Evolutionary conservation across 1,140 invertebrate genomes (phyloP).

Genomic region (Hypsibius dujardini): DNA sequence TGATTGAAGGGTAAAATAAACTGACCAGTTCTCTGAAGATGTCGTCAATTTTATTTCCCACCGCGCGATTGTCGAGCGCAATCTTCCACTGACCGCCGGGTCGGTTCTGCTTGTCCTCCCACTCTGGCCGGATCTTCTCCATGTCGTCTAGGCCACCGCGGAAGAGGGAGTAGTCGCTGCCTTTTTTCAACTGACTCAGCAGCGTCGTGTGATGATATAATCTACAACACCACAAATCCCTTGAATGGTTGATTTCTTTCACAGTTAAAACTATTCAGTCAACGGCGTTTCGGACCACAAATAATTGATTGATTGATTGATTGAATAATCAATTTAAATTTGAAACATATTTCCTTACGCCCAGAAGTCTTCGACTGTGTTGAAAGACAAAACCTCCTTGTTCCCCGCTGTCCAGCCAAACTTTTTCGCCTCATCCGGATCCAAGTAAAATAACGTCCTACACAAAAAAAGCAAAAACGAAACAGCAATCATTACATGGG

Average conservation of each 20-base stretch:
- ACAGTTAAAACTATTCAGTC: neutral
- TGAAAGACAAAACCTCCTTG: neutral
- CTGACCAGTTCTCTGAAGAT: slow-evolving; percentile 10
- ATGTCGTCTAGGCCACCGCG: slow-evolving; percentile 3
- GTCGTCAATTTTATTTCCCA: neutral
- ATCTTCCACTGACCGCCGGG: slow-evolving; percentile 3
- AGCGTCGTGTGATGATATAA: slow-evolving; percentile 11
- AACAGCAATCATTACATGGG: no score
- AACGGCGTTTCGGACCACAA: neutral
- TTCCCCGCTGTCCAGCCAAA: neutral
- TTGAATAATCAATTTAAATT: neutral
- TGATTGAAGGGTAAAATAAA: neutral
- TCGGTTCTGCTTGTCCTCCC: neutral
- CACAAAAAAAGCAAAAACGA: no score
- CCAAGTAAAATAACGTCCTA: neutral
- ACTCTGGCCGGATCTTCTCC: neutral
- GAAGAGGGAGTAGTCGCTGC: slow-evolving; percentile 11
- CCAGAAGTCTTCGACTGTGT: slow-evolving; percentile 15
- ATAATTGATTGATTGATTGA: neutral
- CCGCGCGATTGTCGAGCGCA: neutral
- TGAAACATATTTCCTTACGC: neutral
- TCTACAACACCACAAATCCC: neutral
- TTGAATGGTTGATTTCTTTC: neutral
- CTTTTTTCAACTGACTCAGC: slow-evolving; percentile 8
- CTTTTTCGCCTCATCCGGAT: slow-evolving; percentile 12